These are phyloP conservation scores for Camponotus pennsylvanicus DNA, from an alignment of 1,140 invertebrate species.

Conservation along the genomic window DNA sequence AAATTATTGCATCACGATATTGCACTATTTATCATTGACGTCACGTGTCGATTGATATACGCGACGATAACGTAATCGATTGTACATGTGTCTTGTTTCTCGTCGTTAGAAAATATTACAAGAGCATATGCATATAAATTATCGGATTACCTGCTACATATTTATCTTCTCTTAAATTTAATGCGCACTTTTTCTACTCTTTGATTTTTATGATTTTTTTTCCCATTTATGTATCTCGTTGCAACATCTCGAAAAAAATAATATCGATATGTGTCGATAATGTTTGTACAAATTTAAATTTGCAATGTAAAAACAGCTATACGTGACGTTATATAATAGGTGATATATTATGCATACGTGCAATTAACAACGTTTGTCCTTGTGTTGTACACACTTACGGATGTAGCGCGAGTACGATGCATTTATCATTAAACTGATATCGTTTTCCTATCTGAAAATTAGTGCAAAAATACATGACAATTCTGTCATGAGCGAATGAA, in stretches of 20 bases:
- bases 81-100: constrained; percentile 33
- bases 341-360: constrained; percentile 39
- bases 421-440: background rate
- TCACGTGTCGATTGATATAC: constrained; percentile 42
- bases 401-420: constrained; percentile 14
- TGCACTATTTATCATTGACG: constrained; percentile 50
- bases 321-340: constrained; percentile 55
- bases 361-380: constrained; percentile 49
- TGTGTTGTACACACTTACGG: constrained; percentile 8
- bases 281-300: constrained; percentile 8
- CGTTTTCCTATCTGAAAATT: background rate
- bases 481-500: background rate
- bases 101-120: constrained; percentile 5
- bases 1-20: constrained; percentile 27
- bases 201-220: too few species aligned
- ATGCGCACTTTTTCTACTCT: constrained; percentile 23
- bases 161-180: constrained; percentile 21
- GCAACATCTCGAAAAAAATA: background rate
- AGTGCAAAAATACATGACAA: background rate
- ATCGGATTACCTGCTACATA: background rate
- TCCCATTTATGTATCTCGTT: background rate
- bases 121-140: background rate
- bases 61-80: background rate
- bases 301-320: constrained; percentile 19
- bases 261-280: background rate